Conservation (phyloP, 1,140 invertebrate genomes). For the Dolichoris vasculosae region DNA sequence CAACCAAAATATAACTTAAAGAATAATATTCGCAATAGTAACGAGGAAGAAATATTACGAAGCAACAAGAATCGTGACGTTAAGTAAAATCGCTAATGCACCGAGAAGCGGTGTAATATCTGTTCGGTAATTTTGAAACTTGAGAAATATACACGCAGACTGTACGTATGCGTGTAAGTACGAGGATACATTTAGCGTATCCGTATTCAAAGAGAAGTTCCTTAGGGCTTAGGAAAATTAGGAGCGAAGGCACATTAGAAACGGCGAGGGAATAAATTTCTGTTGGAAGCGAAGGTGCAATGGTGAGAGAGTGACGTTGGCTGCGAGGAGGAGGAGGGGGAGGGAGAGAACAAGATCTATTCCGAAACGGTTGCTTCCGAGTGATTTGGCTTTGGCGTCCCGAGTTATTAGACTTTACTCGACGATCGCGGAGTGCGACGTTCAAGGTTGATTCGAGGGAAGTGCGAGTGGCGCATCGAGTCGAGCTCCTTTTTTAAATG, state of each 20-base stretch:
- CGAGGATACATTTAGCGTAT: not conserved
- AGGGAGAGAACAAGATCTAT: not conserved
- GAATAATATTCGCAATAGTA: not conserved
- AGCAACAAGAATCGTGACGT: not conserved
- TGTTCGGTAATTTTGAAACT: not conserved
- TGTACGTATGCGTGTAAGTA: not conserved
- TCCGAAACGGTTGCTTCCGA: constrained; percentile 4
- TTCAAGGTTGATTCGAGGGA: not conserved
- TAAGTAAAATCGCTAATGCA: not conserved
- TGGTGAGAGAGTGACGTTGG: not conserved
- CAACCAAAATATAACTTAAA: not conserved
- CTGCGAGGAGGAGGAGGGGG: not conserved
- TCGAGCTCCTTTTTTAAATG: not conserved
- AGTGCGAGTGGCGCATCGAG: not conserved
- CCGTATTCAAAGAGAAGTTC: not conserved
- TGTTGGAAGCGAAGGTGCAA: not conserved
- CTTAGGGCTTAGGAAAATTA: constrained; percentile 11
- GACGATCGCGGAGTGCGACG: not conserved
- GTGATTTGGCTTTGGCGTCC: not conserved
- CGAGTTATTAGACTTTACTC: constrained; percentile 9
- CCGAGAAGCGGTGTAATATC: not conserved
- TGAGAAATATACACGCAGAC: not conserved
- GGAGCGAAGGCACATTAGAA: not conserved
- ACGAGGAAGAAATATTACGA: not conserved
- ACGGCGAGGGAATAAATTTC: constrained; percentile 1